Conservation (phyloP, 2,113 vertebrate genomes). For the Dascyllus trimaculatus region DNA sequence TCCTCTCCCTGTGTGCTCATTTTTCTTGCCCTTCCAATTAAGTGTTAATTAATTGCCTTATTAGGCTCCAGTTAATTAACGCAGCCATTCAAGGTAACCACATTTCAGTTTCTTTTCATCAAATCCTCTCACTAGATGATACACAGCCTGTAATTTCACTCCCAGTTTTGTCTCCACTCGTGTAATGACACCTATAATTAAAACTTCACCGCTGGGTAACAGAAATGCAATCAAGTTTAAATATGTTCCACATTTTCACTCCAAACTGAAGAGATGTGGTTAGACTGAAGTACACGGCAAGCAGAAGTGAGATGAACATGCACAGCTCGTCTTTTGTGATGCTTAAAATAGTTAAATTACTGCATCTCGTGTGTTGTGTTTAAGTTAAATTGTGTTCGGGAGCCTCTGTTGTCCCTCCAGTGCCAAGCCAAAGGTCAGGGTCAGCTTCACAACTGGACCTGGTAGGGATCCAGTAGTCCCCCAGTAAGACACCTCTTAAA, state of each 20-base stretch:
- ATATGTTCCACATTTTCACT: neutral
- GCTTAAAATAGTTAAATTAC: neutral
- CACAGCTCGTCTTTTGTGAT: neutral
- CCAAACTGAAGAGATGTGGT: neutral
- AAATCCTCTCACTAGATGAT: neutral
- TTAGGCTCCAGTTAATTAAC: slow-evolving; percentile 59
- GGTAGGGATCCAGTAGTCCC: neutral
- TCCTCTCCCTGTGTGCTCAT: neutral
- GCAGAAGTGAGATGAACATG: neutral
- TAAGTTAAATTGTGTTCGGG: slow-evolving; percentile 34
- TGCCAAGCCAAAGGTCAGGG: slow-evolving; percentile 58
- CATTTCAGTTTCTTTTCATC: slow-evolving; percentile 16
- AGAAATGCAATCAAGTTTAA: slow-evolving; percentile 31
- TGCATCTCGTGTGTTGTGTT: neutral
- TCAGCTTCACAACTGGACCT: slow-evolving; percentile 40
- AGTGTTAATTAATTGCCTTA: slow-evolving; percentile 64
- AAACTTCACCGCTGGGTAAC: slow-evolving; percentile 26
- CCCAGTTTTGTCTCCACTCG: slow-evolving; percentile 1
- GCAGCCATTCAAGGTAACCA: slow-evolving; percentile 35
- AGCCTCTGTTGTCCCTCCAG: slow-evolving; percentile 23
- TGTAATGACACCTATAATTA: slow-evolving; percentile 53
- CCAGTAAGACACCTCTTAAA: neutral
- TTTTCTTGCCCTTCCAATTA: slow-evolving; percentile 52
- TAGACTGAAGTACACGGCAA: neutral
- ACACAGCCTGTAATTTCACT: slow-evolving; percentile 16